A percentile compares a stretch with the other conserved stretches of the same genome.
These are phyloP conservation scores for Dyspetes luteomarginatus DNA, from an alignment of 2,888 invertebrate species.

Conservation along the genomic window DNA sequence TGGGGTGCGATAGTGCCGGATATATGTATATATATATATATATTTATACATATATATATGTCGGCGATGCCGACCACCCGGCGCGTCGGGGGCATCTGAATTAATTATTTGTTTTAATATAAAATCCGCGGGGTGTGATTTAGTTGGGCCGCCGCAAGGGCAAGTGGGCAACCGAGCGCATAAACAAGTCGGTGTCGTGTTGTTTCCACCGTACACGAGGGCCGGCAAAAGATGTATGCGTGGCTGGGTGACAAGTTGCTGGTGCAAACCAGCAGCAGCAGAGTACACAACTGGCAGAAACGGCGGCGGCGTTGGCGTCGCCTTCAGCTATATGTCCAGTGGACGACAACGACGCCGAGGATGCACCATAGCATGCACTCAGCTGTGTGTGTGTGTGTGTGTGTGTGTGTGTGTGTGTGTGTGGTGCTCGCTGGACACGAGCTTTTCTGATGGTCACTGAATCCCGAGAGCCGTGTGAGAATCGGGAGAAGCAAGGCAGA, in stretches of 20 bases:
- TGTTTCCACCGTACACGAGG: constrained; percentile 67
- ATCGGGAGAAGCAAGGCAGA: background rate
- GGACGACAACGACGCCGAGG: background rate
- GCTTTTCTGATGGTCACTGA: constrained; percentile 15
- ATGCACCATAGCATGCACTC: background rate
- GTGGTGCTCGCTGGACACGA: constrained; percentile 26
- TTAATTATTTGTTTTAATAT: constrained; percentile 84
- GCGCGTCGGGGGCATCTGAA: constrained; percentile 79
- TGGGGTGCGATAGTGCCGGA: constrained; percentile 14
- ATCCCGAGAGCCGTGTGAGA: constrained; percentile 8
- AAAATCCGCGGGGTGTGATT: constrained; percentile 82
- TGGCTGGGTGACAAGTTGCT: constrained; percentile 73
- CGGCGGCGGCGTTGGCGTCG: constrained; percentile 9
- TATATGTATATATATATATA: constrained; percentile 20
- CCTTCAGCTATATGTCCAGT: background rate
- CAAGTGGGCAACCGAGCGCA: constrained; percentile 75
- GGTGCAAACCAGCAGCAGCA: constrained; percentile 63
- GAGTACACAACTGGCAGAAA: constrained; percentile 36
- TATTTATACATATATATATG: constrained; percentile 42
- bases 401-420: constrained; percentile 28
- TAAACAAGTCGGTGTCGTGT: constrained; percentile 80
- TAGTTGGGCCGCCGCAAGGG: constrained; percentile 80
- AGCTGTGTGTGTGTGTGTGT: constrained; percentile 17
- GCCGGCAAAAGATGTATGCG: constrained; percentile 69
- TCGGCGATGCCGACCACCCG: constrained; percentile 78